phyloP scores from a whole-genome alignment of 2,113 vertebrate species.

The Micronycteris hirsuta region DNA sequence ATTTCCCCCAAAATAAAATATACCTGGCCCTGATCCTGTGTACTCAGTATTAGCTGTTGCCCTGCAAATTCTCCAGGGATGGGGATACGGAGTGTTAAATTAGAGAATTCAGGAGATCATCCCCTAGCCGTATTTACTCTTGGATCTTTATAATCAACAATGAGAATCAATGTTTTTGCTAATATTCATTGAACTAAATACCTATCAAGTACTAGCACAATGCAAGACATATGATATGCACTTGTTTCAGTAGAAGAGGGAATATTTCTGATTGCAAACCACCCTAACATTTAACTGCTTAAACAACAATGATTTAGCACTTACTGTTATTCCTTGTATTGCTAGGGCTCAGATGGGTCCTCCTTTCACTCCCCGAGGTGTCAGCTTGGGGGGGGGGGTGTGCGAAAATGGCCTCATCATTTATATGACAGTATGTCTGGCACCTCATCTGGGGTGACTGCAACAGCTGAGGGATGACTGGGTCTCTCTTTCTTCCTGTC shows the following conservation, averaged over 20 bases:
- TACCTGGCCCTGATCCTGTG: neutral
- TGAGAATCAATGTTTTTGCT: neutral
- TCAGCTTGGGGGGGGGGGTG: neutral
- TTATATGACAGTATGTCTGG: neutral
- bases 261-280: neutral
- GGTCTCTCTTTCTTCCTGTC: neutral
- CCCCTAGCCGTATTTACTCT: neutral
- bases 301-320: neutral
- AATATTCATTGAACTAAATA: neutral
- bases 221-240: neutral
- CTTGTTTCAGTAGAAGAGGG: neutral
- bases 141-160: neutral
- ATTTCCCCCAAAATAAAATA: neutral
- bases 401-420: neutral
- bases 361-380: neutral
- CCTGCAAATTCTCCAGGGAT: neutral
- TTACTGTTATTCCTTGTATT: neutral
- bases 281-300: neutral
- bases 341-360: neutral
- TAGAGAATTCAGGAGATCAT: neutral
- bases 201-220: neutral
- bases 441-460: neutral
- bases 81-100: neutral
- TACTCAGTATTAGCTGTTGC: neutral
- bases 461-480: neutral